Evolutionary conservation across 2,888 invertebrate genomes (phyloP), one percentile per base, ranked within the genome.

Genomic region (Xanthia togata): DNA sequence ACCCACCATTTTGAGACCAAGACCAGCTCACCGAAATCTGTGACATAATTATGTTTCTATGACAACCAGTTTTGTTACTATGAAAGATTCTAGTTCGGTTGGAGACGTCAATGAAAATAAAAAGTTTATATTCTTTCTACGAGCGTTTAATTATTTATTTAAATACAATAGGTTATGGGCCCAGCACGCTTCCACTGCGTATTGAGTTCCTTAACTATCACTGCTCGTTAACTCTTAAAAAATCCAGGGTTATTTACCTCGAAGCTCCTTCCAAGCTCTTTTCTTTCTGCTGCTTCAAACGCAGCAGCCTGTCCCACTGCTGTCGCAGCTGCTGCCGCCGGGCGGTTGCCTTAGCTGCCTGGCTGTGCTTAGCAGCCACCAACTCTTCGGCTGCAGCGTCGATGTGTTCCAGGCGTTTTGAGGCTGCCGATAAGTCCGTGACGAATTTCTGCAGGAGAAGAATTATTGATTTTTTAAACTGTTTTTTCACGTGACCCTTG

Each of bases 341-440:
- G 83, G 98, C 98, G 0, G 93, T 90, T 0, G 95, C 96, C 35
- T 89, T 89, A 4, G 92, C 92, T 0, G 96, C 96, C 92, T 99
- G 99, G 31, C 98, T 98, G 92, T 99, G 99, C n/a, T 98, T 98
- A 82, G 98, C 98, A 0, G 97, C 97, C 0, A 98, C 98, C 93
- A 99, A 98, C 88, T 98, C 98, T 60, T 98, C 98, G 0, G 99
- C 99, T 31, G 98, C 98, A 0, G 97, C 97, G 91, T 99, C 99
- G 78, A 99, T 98, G 73, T 98, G 98, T 87, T 99, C 99, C 85
- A 99, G 97, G 0, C 99, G 98, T 87, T 98, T 98, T 41, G 98
- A 98, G 20, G 99, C 99, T 0, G 99, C 99, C 0, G 99, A 99
- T 57, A 99, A 96, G 92, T 99, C 99, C 0, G 99, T 99, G 47